Conservation (phyloP, 2,888 invertebrate species). For the Ceriagrion tenellum region DNA sequence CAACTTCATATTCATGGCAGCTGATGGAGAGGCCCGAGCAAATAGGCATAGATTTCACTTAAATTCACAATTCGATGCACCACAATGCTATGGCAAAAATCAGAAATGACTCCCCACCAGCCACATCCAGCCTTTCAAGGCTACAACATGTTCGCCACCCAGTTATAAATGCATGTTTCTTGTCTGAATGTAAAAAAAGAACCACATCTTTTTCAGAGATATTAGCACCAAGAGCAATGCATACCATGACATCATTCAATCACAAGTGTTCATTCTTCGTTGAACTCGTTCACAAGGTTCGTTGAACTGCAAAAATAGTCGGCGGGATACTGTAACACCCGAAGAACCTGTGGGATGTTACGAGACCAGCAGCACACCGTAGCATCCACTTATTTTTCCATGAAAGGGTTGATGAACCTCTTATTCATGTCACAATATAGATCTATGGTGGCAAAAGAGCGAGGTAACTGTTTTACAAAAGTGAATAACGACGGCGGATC, state of each 20-base stretch:
- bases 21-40: too few species aligned
- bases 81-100: too few species aligned
- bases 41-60: too few species aligned
- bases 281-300: not conserved
- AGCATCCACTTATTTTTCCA: not conserved
- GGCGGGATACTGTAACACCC: not conserved
- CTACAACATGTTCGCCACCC: too few species aligned
- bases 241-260: not conserved
- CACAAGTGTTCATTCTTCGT: not conserved
- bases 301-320: not conserved
- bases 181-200: too few species aligned
- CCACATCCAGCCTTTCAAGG: too few species aligned
- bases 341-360: not conserved
- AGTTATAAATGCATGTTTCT: too few species aligned
- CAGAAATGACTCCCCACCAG: too few species aligned
- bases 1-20: too few species aligned
- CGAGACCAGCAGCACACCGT: not conserved
- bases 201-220: not conserved
- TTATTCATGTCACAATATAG: not conserved
- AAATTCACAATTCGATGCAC: too few species aligned
- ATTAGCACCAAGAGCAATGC: not conserved
- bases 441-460: not conserved
- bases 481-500: not conserved
- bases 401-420: slow-evolving; percentile 14
- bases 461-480: not conserved